Base-by-base conservation (phyloP, 1,140 invertebrate species). In the Aphaenogaster ashmeadi region DNA sequence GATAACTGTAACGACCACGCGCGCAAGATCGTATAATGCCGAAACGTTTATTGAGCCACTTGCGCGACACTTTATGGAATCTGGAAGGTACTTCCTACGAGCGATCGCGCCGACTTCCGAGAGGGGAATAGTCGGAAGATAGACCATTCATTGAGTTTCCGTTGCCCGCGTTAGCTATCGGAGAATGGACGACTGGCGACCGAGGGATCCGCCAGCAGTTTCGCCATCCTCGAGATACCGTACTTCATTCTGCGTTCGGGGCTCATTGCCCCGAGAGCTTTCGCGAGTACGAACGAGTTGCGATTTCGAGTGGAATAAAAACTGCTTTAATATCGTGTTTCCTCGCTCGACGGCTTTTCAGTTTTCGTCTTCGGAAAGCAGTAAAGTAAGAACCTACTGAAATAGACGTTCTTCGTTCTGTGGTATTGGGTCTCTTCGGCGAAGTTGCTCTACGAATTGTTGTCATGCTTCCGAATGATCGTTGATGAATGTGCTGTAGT, bases 71-170 rank as follows among this genome's bases (percentile, higher is more conserved):
- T 86, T 86, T 86, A 79, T 86, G 60, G 74, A 79, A 78, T 86
- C 83, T 75, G 80, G 54, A 13, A 60, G 80, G 54, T 66, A 36
- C 80, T 75, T 75, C 69, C 69, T 50, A 58, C 54, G 27, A 2
- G 38, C 47, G 86, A 84, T 67, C 69, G 67, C 38, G 50, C 18
- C 33, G 58, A 75, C 69, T 84, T 84, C 69, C 86, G 58, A 75
- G 67, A 60, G 41, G 52, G 38, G 69, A 81, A 87, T 66, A 69
- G 66, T 87, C 50, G 79, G 86, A 58, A 72, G 80, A 84, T 84
- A n/a, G 44, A 66, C 83, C 83, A 79, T 86, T 86, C 74, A 79
- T 67, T 36, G 67, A 84, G 79, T 83, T 83, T 87, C 56, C 86
- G 78, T 83, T 60, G 50, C 11, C 69, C 67, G 86, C 52, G 67